Evolutionary conservation across 2,888 invertebrate species (phyloP).

Genomic region (Zaprionus lineosus): DNA sequence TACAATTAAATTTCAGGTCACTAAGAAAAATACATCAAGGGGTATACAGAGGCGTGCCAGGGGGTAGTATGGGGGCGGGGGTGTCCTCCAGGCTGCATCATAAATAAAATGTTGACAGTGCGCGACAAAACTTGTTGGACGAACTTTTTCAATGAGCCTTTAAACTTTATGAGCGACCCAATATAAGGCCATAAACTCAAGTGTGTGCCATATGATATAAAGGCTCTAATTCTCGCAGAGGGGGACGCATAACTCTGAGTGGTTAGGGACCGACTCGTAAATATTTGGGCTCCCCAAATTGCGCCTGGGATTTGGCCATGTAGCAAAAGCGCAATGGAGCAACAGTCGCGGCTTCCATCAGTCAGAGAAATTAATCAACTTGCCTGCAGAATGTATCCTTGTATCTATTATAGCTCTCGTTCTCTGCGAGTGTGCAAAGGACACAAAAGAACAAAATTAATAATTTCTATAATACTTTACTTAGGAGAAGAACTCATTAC

Average conservation of each 20-base stretch:
- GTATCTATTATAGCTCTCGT: too few species aligned
- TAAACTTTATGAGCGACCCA: constrained; percentile 52
- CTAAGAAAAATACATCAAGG: too few species aligned
- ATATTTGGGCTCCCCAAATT: constrained; percentile 49
- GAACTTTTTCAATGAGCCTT: constrained; percentile 37
- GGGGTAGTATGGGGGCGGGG: too few species aligned
- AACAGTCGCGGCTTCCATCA: constrained; percentile 53
- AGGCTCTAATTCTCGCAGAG: background rate
- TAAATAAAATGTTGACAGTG: constrained; percentile 41
- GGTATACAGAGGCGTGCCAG: too few species aligned
- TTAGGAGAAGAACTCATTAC: too few species aligned
- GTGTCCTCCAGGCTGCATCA: too few species aligned
- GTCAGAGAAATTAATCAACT: constrained; percentile 67
- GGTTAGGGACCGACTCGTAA: constrained; percentile 38
- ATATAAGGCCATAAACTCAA: constrained; percentile 56
- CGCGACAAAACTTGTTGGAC: constrained; percentile 38
- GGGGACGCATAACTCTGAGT: background rate
- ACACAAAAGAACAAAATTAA: background rate
- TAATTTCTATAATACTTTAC: too few species aligned
- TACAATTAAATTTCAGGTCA: constrained; percentile 40
- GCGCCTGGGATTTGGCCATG: constrained; percentile 48
- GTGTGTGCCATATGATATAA: constrained; percentile 43
- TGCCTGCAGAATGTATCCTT: too few species aligned
- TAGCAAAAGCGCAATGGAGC: constrained; percentile 4
- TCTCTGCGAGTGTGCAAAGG: too few species aligned